A percentile compares a stretch with the other conserved stretches of the same genome.
Conservation (phyloP, 1,140 invertebrate species). For the Listronotus bonariensis region DNA sequence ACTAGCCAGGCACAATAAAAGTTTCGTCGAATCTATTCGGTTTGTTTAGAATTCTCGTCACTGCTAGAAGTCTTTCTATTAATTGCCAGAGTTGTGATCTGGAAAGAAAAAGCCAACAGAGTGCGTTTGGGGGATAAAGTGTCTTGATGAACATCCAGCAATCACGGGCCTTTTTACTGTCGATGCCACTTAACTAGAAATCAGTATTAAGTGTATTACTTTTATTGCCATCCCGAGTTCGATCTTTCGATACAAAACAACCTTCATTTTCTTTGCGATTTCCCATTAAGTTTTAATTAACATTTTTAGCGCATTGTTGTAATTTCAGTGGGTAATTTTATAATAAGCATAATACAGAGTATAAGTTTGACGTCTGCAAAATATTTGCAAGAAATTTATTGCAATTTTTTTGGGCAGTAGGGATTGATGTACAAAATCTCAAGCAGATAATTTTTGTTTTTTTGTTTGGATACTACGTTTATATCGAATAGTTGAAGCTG, state of each 20-base stretch:
- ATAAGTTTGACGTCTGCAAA: too few species aligned
- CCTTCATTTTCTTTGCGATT: too few species aligned
- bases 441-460: too few species aligned
- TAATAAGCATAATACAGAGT: too few species aligned
- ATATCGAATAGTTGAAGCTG: too few species aligned
- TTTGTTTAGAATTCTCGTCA: slow-evolving; percentile 49
- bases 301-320: too few species aligned
- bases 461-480: too few species aligned
- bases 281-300: too few species aligned
- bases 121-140: slow-evolving; percentile 48
- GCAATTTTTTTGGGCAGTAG: too few species aligned
- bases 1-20: slow-evolving; percentile 17
- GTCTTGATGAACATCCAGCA: slow-evolving; percentile 51
- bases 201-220: slow-evolving; percentile 49
- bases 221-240: slow-evolving; percentile 25
- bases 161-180: slow-evolving; percentile 52
- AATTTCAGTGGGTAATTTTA: too few species aligned
- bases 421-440: too few species aligned
- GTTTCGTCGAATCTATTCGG: slow-evolving; percentile 19
- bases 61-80: slow-evolving; percentile 49
- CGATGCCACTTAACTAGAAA: slow-evolving; percentile 50
- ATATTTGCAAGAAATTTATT: too few species aligned
- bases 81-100: slow-evolving; percentile 51
- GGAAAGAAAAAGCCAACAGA: slow-evolving; percentile 41
- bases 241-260: neutral